Percentiles rank a stretch among this genome's conserved stretches.
phyloP scores from a whole-genome alignment of 2,113 vertebrate species.

The Peromyscus leucopus region DNA sequence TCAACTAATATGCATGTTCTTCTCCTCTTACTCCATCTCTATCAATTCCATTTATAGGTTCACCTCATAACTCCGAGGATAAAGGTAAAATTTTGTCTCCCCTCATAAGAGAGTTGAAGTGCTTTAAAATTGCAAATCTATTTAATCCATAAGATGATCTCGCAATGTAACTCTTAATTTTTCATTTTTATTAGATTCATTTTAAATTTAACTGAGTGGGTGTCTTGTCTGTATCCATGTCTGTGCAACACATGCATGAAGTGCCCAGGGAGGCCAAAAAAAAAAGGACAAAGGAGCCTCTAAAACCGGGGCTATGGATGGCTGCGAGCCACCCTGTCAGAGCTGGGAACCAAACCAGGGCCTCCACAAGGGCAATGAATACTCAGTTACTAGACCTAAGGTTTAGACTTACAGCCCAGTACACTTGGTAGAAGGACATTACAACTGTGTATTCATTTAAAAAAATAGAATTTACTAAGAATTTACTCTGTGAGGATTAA shows the following conservation, averaged over 20 bases:
- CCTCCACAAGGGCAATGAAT: neutral
- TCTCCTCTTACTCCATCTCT: neutral
- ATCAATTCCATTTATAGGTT: neutral
- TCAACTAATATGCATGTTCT: neutral
- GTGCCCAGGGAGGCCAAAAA: no score
- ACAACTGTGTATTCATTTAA: neutral
- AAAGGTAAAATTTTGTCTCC: neutral
- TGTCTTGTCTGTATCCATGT: neutral
- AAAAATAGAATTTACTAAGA: neutral
- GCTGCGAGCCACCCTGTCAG: neutral
- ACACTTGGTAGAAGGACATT: neutral
- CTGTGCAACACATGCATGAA: neutral
- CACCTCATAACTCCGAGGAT: neutral
- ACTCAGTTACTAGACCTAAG: neutral
- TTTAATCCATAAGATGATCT: neutral
- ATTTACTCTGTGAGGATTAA: neutral
- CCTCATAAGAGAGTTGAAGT: neutral
- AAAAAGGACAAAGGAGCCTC: neutral
- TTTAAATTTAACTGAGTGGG: neutral
- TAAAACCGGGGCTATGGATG: neutral
- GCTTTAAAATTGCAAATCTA: neutral
- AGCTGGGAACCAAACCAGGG: neutral
- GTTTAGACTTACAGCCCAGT: neutral
- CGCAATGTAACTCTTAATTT: neutral
- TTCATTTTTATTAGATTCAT: neutral